A percentile compares a stretch with the other conserved stretches of the same genome.
phyloP scores from a whole-genome alignment of 2,797 vertebrate genomes.

The Lutjanus argentimaculatus region DNA sequence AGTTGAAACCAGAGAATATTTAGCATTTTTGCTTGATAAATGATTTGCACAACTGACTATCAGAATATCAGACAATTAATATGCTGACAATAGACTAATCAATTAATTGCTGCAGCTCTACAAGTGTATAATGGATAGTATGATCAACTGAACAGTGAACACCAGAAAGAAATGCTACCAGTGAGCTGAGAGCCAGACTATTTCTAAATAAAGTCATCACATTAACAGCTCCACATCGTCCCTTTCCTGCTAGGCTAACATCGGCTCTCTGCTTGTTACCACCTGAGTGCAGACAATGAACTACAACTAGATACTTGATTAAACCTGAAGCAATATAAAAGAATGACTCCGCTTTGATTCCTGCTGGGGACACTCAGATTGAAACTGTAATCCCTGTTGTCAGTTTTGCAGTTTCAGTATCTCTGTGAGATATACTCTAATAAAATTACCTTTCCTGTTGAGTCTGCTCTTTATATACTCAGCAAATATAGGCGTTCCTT shows the following conservation, averaged over 20 bases:
- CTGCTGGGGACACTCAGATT: slow-evolving; percentile 38
- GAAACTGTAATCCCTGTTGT: slow-evolving; percentile 47
- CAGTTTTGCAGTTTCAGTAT: slow-evolving; percentile 36
- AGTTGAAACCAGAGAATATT: too few relatives aligned
- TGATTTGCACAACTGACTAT: too few relatives aligned
- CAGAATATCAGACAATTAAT: background rate
- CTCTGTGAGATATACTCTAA: slow-evolving; percentile 28
- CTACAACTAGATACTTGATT: slow-evolving; percentile 44
- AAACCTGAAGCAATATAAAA: slow-evolving; percentile 42
- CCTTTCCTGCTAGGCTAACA: slow-evolving; percentile 1
- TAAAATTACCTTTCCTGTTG: slow-evolving; percentile 34
- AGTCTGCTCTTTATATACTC: slow-evolving; percentile 33
- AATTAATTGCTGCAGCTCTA: slow-evolving; percentile 8
- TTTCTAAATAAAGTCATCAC: slow-evolving; percentile 32
- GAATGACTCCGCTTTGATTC: slow-evolving; percentile 51
- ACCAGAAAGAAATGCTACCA: slow-evolving; percentile 9
- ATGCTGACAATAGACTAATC: slow-evolving; percentile 5
- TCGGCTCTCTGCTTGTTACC: slow-evolving; percentile 26
- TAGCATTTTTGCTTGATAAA: background rate
- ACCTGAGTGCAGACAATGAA: slow-evolving; percentile 46
- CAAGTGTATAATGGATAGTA: background rate
- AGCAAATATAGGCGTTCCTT: slow-evolving; percentile 49
- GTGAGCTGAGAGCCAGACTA: slow-evolving; percentile 8
- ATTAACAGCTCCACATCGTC: background rate
- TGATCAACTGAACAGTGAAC: slow-evolving; percentile 2